A percentile compares a stretch with the other conserved stretches of the same genome.
Evolutionary conservation across 2,888 invertebrate species (phyloP).

Genomic region (Lapara coniferarum): DNA sequence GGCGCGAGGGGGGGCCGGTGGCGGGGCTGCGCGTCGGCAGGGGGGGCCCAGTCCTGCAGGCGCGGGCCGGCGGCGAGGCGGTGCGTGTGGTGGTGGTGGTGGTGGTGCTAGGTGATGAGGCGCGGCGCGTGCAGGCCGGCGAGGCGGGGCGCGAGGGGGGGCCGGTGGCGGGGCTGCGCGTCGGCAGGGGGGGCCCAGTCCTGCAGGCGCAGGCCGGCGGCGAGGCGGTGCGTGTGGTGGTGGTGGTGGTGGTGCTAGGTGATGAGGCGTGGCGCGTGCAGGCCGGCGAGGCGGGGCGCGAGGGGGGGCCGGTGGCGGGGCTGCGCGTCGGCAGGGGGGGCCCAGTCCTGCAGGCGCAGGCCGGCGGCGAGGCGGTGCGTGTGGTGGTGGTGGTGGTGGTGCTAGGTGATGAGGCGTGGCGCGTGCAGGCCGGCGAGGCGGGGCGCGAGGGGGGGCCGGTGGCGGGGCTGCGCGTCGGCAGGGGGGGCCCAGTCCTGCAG

Average conservation of each 20-base stretch:
- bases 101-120: slow-evolving; percentile 85
- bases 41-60: slow-evolving; percentile 96
- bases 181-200: slow-evolving; percentile 93
- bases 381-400: slow-evolving; percentile 85
- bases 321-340: slow-evolving; percentile 83
- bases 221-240: slow-evolving; percentile 94
- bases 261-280: slow-evolving; percentile 94
- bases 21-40: slow-evolving; percentile 63
- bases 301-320: slow-evolving; percentile 87
- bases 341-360: slow-evolving; percentile 96
- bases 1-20: slow-evolving; percentile 90
- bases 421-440: slow-evolving; percentile 94
- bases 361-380: slow-evolving; percentile 95
- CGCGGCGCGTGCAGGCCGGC: slow-evolving; percentile 95
- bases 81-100: slow-evolving; percentile 92
- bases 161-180: slow-evolving; percentile 74
- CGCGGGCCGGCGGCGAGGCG: slow-evolving; percentile 93
- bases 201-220: slow-evolving; percentile 92
- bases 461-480: slow-evolving; percentile 58
- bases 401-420: slow-evolving; percentile 90
- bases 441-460: slow-evolving; percentile 90
- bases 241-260: slow-evolving; percentile 83
- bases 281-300: slow-evolving; percentile 91
- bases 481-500: slow-evolving; percentile 96
- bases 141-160: slow-evolving; percentile 90